Evolutionary conservation across 1,140 invertebrate genomes (phyloP), one percentile per base, ranked within the genome.

Genomic region (Plodia interpunctella): DNA sequence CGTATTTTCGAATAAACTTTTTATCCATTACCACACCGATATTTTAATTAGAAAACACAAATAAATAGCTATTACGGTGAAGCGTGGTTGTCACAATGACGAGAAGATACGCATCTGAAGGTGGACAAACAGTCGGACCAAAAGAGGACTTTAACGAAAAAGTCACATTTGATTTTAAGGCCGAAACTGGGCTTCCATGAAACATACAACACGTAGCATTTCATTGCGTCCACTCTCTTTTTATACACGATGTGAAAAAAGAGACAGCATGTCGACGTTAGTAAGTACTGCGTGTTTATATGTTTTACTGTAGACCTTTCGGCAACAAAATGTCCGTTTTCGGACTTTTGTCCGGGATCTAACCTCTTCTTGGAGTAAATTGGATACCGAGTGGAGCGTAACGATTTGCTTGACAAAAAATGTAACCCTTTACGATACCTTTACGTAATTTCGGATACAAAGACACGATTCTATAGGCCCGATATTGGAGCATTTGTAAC

Each of bases 41-140:
- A 44, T 44, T 44, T 44, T 44, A 44, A 44, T 44, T 44, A 44
- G 38, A 44, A 44, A 44, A 17, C 6, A 44, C 38, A 44, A 44
- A 44, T 44, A 44, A 44, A 15, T n/a, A 44, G 38, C 38, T 44
- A 44, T 44, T 44, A 44, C 38, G 13, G 0, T 3, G 38, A 44
- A 2, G 32, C 32, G 32, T 44, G 4, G 13, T 44, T 44, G 38
- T 44, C 38, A 44, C 38, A 44, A 44, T 44, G 38, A 15, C 38
- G 38, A 15, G 15, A 10, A 44, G 38, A 17, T 44, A 32, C 30
- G 8, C 10, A 32, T 11, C 30, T 32, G 10, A 6, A 25, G 21
- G 6, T 25, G 21, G 21, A 6, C 2, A 3, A 25, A 25, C n/a
- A 6, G 21, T 25, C 21, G 21, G 21, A 25, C 21, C 21, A 25